Percentiles rank a stretch among this genome's conserved stretches.
These are phyloP conservation scores for Ptilodon capucinus DNA, from an alignment of 2,888 invertebrate genomes.

Conservation along the genomic window DNA sequence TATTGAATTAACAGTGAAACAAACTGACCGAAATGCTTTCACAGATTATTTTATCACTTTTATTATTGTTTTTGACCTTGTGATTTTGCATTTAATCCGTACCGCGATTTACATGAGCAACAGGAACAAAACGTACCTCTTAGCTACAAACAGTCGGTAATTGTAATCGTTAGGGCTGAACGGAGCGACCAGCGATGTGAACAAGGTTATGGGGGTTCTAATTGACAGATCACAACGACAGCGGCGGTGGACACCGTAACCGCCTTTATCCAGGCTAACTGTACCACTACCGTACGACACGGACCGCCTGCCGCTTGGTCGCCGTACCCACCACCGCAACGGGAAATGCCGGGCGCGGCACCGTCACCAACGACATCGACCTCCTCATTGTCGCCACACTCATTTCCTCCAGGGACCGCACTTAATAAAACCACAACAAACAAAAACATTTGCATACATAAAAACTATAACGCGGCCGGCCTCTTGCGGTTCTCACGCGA, in stretches of 20 bases:
- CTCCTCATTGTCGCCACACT: constrained; percentile 51
- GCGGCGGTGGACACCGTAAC: constrained; percentile 61
- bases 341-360: constrained; percentile 59
- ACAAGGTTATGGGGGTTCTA: constrained; percentile 66
- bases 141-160: constrained; percentile 28
- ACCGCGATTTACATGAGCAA: constrained; percentile 20
- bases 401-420: constrained; percentile 60
- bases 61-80: constrained; percentile 41
- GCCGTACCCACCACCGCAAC: constrained; percentile 56
- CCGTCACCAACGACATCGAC: constrained; percentile 29
- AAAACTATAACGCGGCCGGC: constrained; percentile 24
- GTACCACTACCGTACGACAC: constrained; percentile 69
- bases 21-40: constrained; percentile 34
- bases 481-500: constrained; percentile 32
- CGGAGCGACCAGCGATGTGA: constrained; percentile 54
- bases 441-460: constrained; percentile 39
- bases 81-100: constrained; percentile 20
- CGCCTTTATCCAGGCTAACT: constrained; percentile 67
- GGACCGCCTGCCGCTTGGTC: constrained; percentile 46
- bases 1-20: constrained; percentile 51
- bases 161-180: constrained; percentile 50
- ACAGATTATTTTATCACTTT: constrained; percentile 32
- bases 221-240: constrained; percentile 68
- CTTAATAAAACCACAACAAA: constrained; percentile 51
- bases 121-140: constrained; percentile 27